phyloP scores from a whole-genome alignment of 2,113 vertebrate genomes.

The Tichodroma muraria region DNA sequence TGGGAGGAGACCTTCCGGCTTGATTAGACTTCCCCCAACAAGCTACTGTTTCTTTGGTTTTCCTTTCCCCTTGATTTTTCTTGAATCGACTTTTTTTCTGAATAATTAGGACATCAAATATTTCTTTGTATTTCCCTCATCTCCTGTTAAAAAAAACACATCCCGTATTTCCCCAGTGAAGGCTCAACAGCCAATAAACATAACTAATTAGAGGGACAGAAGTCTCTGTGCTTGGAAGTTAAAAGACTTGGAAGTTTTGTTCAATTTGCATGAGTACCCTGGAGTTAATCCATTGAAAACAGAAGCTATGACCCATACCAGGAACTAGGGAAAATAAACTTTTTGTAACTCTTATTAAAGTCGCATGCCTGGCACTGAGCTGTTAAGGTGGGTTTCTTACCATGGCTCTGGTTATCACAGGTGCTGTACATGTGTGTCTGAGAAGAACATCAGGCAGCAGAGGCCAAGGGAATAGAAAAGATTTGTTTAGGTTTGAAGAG shows the following conservation, averaged over 20 bases:
- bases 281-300: neutral
- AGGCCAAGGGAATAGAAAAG: neutral
- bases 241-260: neutral
- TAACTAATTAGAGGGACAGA: neutral
- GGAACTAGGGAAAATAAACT: neutral
- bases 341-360: neutral
- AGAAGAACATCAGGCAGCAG: neutral
- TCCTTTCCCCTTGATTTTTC: neutral
- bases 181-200: constrained; percentile 12
- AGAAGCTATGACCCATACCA: neutral
- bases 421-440: neutral
- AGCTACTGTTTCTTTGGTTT: neutral
- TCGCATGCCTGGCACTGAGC: neutral
- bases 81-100: neutral
- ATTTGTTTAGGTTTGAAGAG: constrained; percentile 10
- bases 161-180: neutral
- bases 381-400: neutral
- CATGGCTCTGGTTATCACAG: neutral
- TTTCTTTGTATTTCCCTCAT: constrained; percentile 6
- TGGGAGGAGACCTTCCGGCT: neutral
- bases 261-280: neutral
- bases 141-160: neutral
- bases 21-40: neutral
- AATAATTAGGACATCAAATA: neutral
- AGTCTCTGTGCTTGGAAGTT: neutral